These are phyloP conservation scores for Teleogryllus oceanicus DNA, from an alignment of 2,888 invertebrate genomes.

Conservation along the genomic window DNA sequence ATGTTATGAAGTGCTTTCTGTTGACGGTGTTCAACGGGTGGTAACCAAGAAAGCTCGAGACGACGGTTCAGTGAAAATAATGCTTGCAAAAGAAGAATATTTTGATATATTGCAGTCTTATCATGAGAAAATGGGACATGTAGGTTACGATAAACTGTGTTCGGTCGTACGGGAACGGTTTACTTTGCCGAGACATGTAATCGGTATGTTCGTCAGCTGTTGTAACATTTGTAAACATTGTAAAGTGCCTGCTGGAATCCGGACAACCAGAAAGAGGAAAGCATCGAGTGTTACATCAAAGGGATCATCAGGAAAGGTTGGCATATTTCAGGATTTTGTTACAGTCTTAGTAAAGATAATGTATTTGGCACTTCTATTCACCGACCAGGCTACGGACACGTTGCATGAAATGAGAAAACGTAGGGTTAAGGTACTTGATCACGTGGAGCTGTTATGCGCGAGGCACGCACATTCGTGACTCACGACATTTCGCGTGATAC, in stretches of 20 bases:
- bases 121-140: background rate
- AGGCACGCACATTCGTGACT: constrained; percentile 9
- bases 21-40: background rate
- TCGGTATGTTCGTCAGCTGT: background rate
- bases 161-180: background rate
- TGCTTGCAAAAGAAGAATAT: background rate
- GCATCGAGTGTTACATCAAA: too few species aligned
- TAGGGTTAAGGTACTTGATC: too few species aligned
- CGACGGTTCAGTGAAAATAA: background rate
- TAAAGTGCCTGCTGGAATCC: too few species aligned
- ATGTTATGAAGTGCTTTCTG: background rate
- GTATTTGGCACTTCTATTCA: too few species aligned
- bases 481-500: constrained; percentile 18
- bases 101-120: background rate
- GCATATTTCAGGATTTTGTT: too few species aligned
- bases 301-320: too few species aligned
- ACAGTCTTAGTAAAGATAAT: too few species aligned
- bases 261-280: too few species aligned
- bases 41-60: background rate
- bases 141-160: background rate
- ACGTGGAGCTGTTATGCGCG: background rate
- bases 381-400: too few species aligned
- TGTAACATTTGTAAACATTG: background rate
- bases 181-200: background rate
- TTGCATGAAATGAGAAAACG: too few species aligned